Conservation (phyloP, 2,797 vertebrate genomes). For the Argentina silus region DNA sequence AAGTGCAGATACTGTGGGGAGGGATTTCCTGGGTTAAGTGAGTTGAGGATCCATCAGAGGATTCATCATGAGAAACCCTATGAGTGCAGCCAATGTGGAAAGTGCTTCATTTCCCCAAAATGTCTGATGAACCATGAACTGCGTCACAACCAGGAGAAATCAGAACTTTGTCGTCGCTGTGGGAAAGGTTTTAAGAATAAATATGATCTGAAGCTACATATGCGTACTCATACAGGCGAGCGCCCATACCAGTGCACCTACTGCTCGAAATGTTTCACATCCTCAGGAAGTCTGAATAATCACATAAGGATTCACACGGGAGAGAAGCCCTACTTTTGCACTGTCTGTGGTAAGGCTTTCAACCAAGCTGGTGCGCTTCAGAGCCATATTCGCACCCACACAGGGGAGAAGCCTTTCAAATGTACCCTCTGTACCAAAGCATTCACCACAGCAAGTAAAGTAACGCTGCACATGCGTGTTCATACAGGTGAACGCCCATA, state of each 20-base stretch:
- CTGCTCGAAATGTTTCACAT: slow-evolving; percentile 77
- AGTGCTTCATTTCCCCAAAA: slow-evolving; percentile 75
- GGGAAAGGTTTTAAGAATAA: slow-evolving; percentile 74
- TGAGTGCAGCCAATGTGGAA: slow-evolving; percentile 75
- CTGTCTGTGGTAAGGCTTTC: slow-evolving; percentile 75
- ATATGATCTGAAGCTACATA: slow-evolving; percentile 77
- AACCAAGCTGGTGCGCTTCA: slow-evolving; percentile 77
- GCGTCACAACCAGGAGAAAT: slow-evolving; percentile 72
- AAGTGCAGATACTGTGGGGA: slow-evolving; percentile 76
- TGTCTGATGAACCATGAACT: slow-evolving; percentile 74
- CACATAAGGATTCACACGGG: slow-evolving; percentile 77
- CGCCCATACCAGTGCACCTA: slow-evolving; percentile 76
- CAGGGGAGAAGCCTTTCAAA: slow-evolving; percentile 73
- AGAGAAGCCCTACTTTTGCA: slow-evolving; percentile 73
- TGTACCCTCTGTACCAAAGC: slow-evolving; percentile 74
- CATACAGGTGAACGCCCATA: slow-evolving; percentile 75
- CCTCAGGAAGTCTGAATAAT: slow-evolving; percentile 71
- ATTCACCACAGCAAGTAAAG: slow-evolving; percentile 76
- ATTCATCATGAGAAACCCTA: slow-evolving; percentile 76
- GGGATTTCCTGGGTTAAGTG: slow-evolving; percentile 75
- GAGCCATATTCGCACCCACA: slow-evolving; percentile 77
- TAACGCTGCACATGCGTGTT: slow-evolving; percentile 75
- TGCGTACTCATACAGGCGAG: slow-evolving; percentile 77
- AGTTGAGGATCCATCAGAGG: slow-evolving; percentile 75
- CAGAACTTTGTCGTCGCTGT: slow-evolving; percentile 71